Percentiles rank a stretch among this genome's conserved stretches.
Conservation (phyloP, 2,888 invertebrate species). For the Fabriciana adippe region DNA sequence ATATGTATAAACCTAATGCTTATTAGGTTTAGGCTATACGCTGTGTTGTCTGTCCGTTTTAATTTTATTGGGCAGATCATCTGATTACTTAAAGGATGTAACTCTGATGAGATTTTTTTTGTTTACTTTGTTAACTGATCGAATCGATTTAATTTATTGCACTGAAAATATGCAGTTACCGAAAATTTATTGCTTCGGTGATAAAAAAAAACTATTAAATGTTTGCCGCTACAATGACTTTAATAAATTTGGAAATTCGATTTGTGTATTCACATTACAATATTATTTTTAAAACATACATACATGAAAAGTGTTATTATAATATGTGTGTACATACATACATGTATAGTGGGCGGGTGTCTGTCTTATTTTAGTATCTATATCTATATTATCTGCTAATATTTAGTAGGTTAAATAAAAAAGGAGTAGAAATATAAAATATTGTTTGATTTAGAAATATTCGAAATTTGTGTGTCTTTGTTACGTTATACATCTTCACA, state of each 20-base stretch:
- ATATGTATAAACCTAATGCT: no score
- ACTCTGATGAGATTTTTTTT: constrained; percentile 12
- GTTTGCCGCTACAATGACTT: constrained; percentile 23
- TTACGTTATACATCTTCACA: no score
- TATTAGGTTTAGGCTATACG: no score
- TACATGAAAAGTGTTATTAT: background rate
- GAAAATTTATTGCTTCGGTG: constrained; percentile 30
- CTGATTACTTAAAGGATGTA: constrained; percentile 12
- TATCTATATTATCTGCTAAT: no score
- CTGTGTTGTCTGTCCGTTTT: no score
- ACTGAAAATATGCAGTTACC: constrained; percentile 49
- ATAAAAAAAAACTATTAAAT: constrained; percentile 30
- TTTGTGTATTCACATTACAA: background rate
- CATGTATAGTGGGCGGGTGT: no score
- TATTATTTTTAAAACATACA: constrained; percentile 8
- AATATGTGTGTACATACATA: no score
- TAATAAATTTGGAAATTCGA: constrained; percentile 12
- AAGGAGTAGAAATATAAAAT: no score
- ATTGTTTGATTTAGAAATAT: no score
- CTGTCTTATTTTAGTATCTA: no score
- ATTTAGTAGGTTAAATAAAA: no score
- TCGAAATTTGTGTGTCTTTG: no score
- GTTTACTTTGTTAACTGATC: constrained; percentile 19
- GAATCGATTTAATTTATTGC: constrained; percentile 39
- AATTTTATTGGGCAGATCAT: background rate